Evolutionary conservation across 53 echinoderm and acorn worm species (phyloP), one percentile per base, ranked within the genome.

Genomic region (Mesocentrotus franciscanus): DNA sequence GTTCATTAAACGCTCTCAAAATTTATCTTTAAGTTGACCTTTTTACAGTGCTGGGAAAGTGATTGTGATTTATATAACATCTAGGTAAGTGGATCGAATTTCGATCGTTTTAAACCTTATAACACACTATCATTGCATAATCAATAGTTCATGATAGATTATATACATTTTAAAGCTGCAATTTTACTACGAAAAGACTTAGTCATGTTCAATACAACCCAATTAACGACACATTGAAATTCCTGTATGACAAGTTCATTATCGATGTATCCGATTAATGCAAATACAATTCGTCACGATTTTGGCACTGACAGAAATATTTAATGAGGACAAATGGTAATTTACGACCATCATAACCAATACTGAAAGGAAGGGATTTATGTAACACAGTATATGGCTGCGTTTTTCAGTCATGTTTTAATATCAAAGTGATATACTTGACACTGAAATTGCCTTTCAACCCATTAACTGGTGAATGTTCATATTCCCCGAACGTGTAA

Each of bases 211-310:
- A 78, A 32, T 33, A 78, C 16, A n/a, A 34, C 33, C 78, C 78
- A 78, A 17, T 78, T 34, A 78, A 16, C 15, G 14, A 78, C 29
- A 29, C 75, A 32, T 4, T 14, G 10, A 9, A 75, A 15, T 78
- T 78, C 78, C 78, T 78, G 33, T 78, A 34, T 78, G 78, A 78
- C 78, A 78, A 32, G 12, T 78, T 34, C 78, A 78, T 32, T 78
- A 35, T 13, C 22, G 4, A 13, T 78, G 78, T 11, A 78, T 78
- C n/a, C 33, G 34, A 78, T 78, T 78, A 34, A 34, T 18, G 15
- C 18, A 20, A 64, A 78, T 14, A 78, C 13, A 78, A 32, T 9
- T 34, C 34, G 78, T 78, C 78, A 34, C 15, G 78, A 13, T 33
- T n/a, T 78, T 78, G 78, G 78, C 34, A 78, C 33, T 16, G 34